Evolutionary conservation across 2,113 vertebrate species (phyloP).

Genomic region (Zapus hudsonius): DNA sequence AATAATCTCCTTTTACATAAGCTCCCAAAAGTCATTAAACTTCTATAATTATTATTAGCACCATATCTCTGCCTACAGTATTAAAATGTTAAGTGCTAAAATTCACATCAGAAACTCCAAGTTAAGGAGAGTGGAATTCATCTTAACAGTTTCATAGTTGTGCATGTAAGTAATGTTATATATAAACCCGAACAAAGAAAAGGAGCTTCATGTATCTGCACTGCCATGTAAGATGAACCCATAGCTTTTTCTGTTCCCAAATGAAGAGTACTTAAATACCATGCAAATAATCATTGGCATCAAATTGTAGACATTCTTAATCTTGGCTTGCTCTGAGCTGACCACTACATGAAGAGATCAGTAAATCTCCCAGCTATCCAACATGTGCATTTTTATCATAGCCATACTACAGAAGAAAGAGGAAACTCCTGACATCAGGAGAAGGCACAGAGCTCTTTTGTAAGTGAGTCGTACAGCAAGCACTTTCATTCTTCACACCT

Average conservation of each 20-base stretch:
- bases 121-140: conserved; percentile 55
- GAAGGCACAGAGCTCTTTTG: conserved; percentile 14
- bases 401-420: conserved; percentile 16
- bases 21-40: conserved; percentile 66
- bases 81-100: conserved; percentile 67
- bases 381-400: conserved; percentile 55
- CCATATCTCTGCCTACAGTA: conserved; percentile 48
- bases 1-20: conserved; percentile 64
- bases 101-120: conserved; percentile 61
- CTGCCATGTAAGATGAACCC: neutral
- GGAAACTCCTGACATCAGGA: conserved; percentile 44
- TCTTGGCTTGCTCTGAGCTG: conserved; percentile 54
- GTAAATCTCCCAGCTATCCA: neutral
- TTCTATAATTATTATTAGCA: conserved; percentile 66
- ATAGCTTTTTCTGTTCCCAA: conserved; percentile 15
- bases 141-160: conserved; percentile 52
- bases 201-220: neutral
- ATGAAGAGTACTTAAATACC: conserved; percentile 19
- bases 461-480: neutral
- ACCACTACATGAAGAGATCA: conserved; percentile 53
- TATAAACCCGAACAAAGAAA: conserved; percentile 38
- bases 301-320: conserved; percentile 39
- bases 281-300: conserved; percentile 37
- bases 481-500: conserved; percentile 26
- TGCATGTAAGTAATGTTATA: conserved; percentile 50